Base-by-base conservation (phyloP, 1,140 invertebrate genomes). In the Andricus grossulariae region DNA sequence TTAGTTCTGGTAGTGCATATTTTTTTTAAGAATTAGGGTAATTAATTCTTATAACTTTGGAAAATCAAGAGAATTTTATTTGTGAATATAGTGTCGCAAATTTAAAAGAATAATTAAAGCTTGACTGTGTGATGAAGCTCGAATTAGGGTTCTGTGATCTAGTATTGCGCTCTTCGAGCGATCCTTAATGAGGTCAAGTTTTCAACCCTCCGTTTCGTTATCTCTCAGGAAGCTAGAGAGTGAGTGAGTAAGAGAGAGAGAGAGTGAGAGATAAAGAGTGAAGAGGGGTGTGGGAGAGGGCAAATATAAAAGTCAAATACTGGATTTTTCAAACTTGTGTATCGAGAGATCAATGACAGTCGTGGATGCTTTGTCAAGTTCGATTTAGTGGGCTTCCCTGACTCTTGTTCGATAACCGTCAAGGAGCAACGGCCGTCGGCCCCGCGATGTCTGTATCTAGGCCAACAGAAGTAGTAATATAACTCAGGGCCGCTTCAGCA, bases 371-470 rank as follows among this genome's bases (percentile, higher is more conserved):
- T 74, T 77, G 78, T 39, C 32, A 73, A 18, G 74, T 73, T 52
- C 74, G 50, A 70, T 51, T 71, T 76, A 54, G 10, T 54, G 7
- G 16, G 32, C 1, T 32, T 80, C 79, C 80, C 78, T 25, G 71
- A 71, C 74, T 39, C 71, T 80, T 86, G 87, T 88, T 89, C 88
- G 83, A 90, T 90, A 90, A 87, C 82, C 10, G 21, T 18, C 83
- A 80, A 83, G 86, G 83, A 84, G 82, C 81, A 89, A 88, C 86
- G 87, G 86, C 85, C 87, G 83, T 84, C 85, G 85, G 88, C 87
- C 88, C 86, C 87, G 32, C 60, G 39, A 83, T 82, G 72, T 84
- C 60, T 78, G 71, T 86, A 90, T 89, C 85, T 90, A 89, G 89
- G 88, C 80, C 88, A 89, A 80, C 85, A 45, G 39, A 5, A 45